phyloP scores from a whole-genome alignment of 2,113 vertebrate species.

The Catharus minimus region DNA sequence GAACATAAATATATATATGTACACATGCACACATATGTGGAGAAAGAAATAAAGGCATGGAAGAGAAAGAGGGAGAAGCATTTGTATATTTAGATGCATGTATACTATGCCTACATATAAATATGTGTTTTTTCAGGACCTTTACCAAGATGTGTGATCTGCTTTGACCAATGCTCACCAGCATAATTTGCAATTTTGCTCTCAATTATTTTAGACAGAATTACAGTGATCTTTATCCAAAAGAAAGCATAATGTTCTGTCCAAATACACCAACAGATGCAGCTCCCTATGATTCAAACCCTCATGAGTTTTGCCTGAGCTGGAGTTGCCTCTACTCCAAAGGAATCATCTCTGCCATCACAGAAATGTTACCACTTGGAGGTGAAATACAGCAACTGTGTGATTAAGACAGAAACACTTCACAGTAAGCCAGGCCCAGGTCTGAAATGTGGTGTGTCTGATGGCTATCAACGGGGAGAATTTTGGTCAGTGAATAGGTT shows the following conservation, averaged over 20 bases:
- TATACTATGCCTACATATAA: not conserved
- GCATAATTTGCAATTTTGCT: not conserved
- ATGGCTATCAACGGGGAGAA: not conserved
- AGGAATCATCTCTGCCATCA: not conserved
- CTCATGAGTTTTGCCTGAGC: not conserved
- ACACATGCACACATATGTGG: not conserved
- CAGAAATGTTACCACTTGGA: not conserved
- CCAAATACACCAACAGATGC: slow-evolving; percentile 24
- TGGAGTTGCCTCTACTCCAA: not conserved
- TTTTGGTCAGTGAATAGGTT: not conserved
- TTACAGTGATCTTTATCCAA: not conserved
- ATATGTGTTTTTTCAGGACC: not conserved
- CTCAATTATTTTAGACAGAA: not conserved
- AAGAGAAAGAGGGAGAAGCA: not conserved
- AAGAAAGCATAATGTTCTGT: not conserved
- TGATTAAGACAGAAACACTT: not conserved
- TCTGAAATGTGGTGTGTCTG: not conserved
- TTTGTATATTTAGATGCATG: not conserved
- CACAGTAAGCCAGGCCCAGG: not conserved
- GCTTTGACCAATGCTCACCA: not conserved
- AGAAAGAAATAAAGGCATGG: not conserved
- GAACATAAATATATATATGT: slow-evolving; percentile 25
- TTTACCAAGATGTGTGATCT: not conserved
- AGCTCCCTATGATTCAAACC: slow-evolving; percentile 8
- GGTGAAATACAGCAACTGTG: not conserved